Base-by-base conservation (phyloP, 2,888 invertebrate genomes). In the Bursaphelenchus okinawaensis region DNA sequence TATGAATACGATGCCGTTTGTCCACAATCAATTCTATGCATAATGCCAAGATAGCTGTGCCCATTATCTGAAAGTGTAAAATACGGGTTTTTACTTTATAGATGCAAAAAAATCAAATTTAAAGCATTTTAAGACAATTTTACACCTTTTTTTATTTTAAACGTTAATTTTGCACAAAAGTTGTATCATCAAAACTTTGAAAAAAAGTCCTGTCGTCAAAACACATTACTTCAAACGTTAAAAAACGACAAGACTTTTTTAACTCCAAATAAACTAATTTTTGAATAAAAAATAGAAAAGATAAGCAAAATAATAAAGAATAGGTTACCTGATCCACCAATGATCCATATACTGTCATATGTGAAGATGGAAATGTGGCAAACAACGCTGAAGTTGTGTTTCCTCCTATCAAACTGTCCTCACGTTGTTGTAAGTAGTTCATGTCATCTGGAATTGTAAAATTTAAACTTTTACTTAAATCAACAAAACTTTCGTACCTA, bases 241-340 rank as follows among this genome's bases (percentile, higher is more conserved):
- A n/a, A n/a, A n/a, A n/a, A n/a, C n/a, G n/a, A n/a, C n/a, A n/a
- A n/a, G n/a, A n/a, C n/a, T n/a, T n/a, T n/a, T 40, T 40, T 16
- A n/a, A 6, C 40, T 3, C n/a, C 16, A 40, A 4, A 1, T 40
- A 3, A 16, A 40, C 16, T 40, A 40, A 1, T 9, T 29, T 29
- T 29, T 16, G 6, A 4, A 4, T 40, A 40, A 40, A n/a, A n/a
- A 1, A 1, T 40, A 40, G 29, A 4, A 16, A 40, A n/a, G n/a
- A 4, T 40, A 40, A 40, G 40, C n/a, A n/a, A n/a, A n/a, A n/a
- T n/a, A 40, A n/a, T 40, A n/a, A 4, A 16, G 1, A 40, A 2
- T 60, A 16, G 27, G 29, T 68, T 68, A 86, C 86, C 84, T 87
- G 87, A 75, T 87, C 87, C 6, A 83, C 80, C n/a, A 87, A 76